Evolutionary conservation across 2,888 invertebrate genomes (phyloP).

Genomic region (Hedya salicella): DNA sequence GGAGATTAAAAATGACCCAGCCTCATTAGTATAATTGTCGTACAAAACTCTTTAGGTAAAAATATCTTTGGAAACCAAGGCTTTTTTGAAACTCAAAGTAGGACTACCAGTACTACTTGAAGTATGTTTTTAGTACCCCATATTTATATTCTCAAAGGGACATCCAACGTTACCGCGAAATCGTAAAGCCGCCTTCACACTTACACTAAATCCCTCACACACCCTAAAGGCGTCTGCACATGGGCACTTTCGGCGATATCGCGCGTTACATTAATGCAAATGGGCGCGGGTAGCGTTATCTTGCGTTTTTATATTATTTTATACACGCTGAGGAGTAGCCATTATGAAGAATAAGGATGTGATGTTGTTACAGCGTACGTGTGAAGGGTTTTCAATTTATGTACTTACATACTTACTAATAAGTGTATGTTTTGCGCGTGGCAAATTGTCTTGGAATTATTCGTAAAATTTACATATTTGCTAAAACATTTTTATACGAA

Average conservation of each 20-base stretch:
- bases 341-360: slow-evolving; percentile 55
- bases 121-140: background rate
- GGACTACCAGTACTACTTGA: no score
- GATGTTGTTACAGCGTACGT: slow-evolving; percentile 41
- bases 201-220: slow-evolving; percentile 1
- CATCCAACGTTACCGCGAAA: slow-evolving; percentile 11
- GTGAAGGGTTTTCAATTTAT: slow-evolving; percentile 33
- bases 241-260: slow-evolving; percentile 53
- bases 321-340: slow-evolving; percentile 55
- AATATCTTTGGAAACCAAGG: no score
- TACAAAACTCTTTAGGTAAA: no score
- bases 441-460: background rate
- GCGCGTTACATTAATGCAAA: slow-evolving; percentile 71
- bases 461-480: no score
- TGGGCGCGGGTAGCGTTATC: slow-evolving; percentile 60
- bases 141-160: slow-evolving; percentile 1
- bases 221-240: background rate
- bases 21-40: no score
- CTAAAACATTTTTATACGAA: no score
- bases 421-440: slow-evolving; percentile 11
- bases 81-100: no score
- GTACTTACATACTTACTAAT: slow-evolving; percentile 9
- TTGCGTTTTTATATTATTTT: slow-evolving; percentile 58
- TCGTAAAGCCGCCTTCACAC: slow-evolving; percentile 28
- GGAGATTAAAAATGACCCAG: no score